These are phyloP conservation scores for Nephila pilipes DNA, from an alignment of 1,140 invertebrate species.

Conservation along the genomic window DNA sequence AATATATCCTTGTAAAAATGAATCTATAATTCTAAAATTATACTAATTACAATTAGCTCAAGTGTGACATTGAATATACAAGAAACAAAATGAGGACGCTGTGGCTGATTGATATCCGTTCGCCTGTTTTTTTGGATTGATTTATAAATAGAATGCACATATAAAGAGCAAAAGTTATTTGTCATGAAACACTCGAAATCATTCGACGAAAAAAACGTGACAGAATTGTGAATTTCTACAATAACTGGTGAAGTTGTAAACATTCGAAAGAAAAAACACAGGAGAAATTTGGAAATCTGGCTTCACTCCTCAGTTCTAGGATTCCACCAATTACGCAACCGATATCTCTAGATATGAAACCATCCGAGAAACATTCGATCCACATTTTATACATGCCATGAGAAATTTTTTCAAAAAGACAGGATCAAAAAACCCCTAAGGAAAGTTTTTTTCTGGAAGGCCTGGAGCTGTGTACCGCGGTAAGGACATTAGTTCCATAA, in stretches of 20 bases:
- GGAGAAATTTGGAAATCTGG: background rate
- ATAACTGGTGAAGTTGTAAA: background rate
- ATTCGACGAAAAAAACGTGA: background rate
- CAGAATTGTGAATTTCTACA: background rate
- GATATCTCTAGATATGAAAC: constrained; percentile 40
- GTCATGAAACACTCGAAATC: background rate
- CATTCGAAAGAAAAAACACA: background rate
- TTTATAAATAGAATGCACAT: background rate
- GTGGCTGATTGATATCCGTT: too few relatives aligned
- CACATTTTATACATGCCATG: background rate
- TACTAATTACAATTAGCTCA: too few relatives aligned
- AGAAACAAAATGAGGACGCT: too few relatives aligned
- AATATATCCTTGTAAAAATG: too few relatives aligned
- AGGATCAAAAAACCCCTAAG: background rate
- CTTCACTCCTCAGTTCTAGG: too few relatives aligned
- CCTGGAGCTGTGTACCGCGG: background rate
- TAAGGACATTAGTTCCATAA: background rate
- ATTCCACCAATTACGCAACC: constrained; percentile 15
- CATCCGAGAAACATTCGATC: constrained; percentile 30
- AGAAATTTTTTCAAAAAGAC: constrained; percentile 1
- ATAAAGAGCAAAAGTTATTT: background rate
- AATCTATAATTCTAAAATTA: too few relatives aligned
- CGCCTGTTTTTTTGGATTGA: too few relatives aligned
- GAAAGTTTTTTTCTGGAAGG: background rate
- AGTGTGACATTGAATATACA: too few relatives aligned